Evolutionary conservation across 2,113 vertebrate species (phyloP), one percentile per base, ranked within the genome.

Genomic region (Oryzias celebensis): DNA sequence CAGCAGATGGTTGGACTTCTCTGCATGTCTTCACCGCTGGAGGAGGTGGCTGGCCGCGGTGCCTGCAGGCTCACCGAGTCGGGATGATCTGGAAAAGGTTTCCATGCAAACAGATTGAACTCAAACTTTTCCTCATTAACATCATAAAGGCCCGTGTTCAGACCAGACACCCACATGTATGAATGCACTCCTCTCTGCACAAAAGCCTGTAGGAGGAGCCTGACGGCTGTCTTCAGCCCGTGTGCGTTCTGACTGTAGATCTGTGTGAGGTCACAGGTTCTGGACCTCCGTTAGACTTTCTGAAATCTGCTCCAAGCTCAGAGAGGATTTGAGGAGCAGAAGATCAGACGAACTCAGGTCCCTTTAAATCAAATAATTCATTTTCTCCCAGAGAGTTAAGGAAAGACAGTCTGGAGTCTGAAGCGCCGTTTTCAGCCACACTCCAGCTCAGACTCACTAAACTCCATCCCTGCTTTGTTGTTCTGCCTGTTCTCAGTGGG

Each of bases 51-150:
- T 68, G 75, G 67, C 71, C 20, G 18, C 10, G 18, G 8, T 53
- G 64, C 75, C 68, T 0, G 10, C 13, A 51, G 65, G 68, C 7
- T 65, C 80, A 69, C 42, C 69, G 75, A 43, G 3, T 41, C 65
- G 49, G 53, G 62, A 57, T 75, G 50, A 12, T 15, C 48, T 52
- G 48, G 48, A 63, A 67, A 71, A 31, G 36, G 26, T 50, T 36
- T 4, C 31, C 5, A 17, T 41, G 49, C 0, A 14, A 23, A 22
- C 6, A n/a, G n/a, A 55, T 58, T 42, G 41, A 41, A 41, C 18
- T 49, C 45, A 48, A 3, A 65, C 44, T 4, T 46, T 0, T 48
- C 51, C 23, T 16, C 23, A 7, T 52, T 54, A 14, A 15, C 28
- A 36, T 54, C 2, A 18, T 18, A 18, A 41, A 42, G 17, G 15